These are phyloP conservation scores for Philereme transversata DNA, from an alignment of 2,888 invertebrate species.

Conservation along the genomic window DNA sequence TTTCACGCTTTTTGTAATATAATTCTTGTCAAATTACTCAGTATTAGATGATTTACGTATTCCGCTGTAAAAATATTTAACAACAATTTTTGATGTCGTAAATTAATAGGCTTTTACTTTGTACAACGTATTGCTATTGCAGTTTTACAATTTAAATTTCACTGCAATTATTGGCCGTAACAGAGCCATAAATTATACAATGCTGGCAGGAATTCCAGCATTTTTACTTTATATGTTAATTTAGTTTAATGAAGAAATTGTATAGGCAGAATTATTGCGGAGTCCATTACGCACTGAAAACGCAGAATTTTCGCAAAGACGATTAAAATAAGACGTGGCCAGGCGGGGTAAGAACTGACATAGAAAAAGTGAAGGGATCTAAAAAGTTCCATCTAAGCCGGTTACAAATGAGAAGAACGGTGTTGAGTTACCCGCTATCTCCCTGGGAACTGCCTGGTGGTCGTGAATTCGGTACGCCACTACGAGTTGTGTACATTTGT, in stretches of 20 bases:
- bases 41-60: constrained; percentile 25
- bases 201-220: constrained; percentile 32
- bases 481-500: constrained; percentile 30
- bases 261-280: constrained; percentile 35
- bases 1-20: constrained; percentile 28
- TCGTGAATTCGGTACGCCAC: constrained; percentile 34
- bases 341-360: constrained; percentile 66
- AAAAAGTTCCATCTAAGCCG: constrained; percentile 75
- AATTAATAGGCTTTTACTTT: constrained; percentile 27
- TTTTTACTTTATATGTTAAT: constrained; percentile 43
- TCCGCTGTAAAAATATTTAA: constrained; percentile 27
- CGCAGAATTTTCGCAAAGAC: constrained; percentile 51
- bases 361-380: constrained; percentile 69
- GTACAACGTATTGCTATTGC: constrained; percentile 32
- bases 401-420: constrained; percentile 74
- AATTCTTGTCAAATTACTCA: constrained; percentile 20
- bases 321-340: constrained; percentile 69
- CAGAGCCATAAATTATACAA: constrained; percentile 37
- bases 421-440: constrained; percentile 61
- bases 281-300: constrained; percentile 37
- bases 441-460: constrained; percentile 56
- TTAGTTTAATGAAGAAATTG: constrained; percentile 34
- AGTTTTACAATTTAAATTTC: constrained; percentile 40
- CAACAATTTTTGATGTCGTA: constrained; percentile 22
- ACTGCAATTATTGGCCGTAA: constrained; percentile 37